A percentile compares a stretch with the other conserved stretches of the same genome.
Evolutionary conservation across 1,140 invertebrate species (phyloP).

Genomic region (Drosophila bocki): DNA sequence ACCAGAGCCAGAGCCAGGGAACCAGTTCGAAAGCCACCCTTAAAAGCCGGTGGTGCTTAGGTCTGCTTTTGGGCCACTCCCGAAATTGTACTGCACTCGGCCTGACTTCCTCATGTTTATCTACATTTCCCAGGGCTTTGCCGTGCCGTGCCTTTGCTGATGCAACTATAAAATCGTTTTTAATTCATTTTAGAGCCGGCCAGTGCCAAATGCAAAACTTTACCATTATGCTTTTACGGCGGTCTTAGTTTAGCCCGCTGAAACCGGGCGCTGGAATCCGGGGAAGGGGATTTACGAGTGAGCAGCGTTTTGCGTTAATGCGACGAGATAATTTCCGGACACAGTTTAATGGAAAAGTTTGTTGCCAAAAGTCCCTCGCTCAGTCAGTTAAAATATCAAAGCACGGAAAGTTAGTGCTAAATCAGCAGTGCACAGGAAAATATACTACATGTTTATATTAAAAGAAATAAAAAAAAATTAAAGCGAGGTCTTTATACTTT

Average conservation of each 20-base stretch:
- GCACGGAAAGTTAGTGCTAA: conserved; percentile 19
- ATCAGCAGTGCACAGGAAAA: conserved; percentile 9
- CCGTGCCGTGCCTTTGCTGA: conserved; percentile 14
- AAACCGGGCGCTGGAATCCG: background rate
- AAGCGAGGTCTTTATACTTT: background rate
- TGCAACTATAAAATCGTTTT: conserved; percentile 58
- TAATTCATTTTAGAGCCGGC: conserved; percentile 51
- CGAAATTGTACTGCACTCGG: conserved; percentile 26
- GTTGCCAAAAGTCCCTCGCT: conserved; percentile 40
- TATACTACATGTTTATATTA: background rate
- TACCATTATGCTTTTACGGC: conserved; percentile 42
- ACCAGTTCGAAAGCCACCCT: conserved; percentile 1
- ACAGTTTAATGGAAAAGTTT: conserved; percentile 53
- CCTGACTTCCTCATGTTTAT: conserved; percentile 42
- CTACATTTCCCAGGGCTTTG: conserved; percentile 38
- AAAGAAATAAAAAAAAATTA: background rate
- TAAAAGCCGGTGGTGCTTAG: conserved; percentile 34
- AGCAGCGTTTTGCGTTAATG: conserved; percentile 50
- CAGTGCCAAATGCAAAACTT: conserved; percentile 45
- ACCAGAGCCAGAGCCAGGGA: background rate
- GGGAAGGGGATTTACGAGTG: conserved; percentile 29
- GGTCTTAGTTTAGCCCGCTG: conserved; percentile 22
- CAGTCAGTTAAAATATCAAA: conserved; percentile 51
- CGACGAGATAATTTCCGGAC: conserved; percentile 63
- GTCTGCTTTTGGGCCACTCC: conserved; percentile 39